A percentile compares a stretch with the other conserved stretches of the same genome.
These are phyloP conservation scores for Psilopsiagon aymara DNA, from an alignment of 2,113 vertebrate species.

Conservation along the genomic window DNA sequence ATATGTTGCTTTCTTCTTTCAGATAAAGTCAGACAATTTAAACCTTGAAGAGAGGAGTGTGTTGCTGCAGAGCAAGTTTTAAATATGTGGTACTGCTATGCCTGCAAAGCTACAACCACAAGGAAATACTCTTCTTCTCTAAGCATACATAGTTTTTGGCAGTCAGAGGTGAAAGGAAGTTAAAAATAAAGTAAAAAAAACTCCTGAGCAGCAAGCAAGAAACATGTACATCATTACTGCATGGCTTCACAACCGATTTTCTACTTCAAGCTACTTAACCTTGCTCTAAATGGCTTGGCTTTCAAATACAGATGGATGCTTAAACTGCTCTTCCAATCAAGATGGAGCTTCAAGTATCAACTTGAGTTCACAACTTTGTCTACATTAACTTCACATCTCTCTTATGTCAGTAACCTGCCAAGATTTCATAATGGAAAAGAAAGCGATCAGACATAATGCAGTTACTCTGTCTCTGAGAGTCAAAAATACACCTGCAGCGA, in stretches of 20 bases:
- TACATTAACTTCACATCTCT: not conserved
- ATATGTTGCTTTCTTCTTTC: not conserved
- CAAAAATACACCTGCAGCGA: not conserved
- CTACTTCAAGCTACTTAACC: not conserved
- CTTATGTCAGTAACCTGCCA: not conserved
- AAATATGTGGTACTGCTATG: not conserved
- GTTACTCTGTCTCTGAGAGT: not conserved
- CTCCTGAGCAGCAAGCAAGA: not conserved
- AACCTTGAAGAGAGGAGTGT: not conserved
- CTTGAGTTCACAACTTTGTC: not conserved
- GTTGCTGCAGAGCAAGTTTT: not conserved
- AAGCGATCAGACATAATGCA: not conserved
- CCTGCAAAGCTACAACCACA: not conserved
- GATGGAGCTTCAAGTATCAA: not conserved
- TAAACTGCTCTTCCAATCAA: not conserved
- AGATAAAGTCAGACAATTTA: not conserved
- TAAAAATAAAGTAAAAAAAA: not conserved
- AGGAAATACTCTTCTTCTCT: not conserved
- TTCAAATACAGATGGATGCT: not conserved
- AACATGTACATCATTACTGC: not conserved
- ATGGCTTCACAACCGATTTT: not conserved
- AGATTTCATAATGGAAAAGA: not conserved
- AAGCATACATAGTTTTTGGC: not conserved
- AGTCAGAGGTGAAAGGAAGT: not conserved
- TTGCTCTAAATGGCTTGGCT: not conserved